These are phyloP conservation scores for Parasteatoda tepidariorum DNA, from an alignment of 1,140 invertebrate genomes.

Conservation along the genomic window DNA sequence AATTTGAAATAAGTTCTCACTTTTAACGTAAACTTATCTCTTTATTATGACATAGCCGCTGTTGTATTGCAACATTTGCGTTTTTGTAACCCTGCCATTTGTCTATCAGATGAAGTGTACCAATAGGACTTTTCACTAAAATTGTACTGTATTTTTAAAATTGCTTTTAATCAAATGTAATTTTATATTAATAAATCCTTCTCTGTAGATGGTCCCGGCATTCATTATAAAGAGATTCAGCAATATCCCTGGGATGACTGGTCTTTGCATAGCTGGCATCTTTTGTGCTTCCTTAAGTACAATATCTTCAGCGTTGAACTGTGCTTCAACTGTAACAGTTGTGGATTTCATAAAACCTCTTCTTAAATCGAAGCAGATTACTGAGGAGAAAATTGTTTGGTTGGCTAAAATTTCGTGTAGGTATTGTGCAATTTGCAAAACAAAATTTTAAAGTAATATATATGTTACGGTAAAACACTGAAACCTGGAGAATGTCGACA, in stretches of 20 bases:
- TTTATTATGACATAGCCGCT: too few relatives aligned
- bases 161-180: background rate
- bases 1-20: too few relatives aligned
- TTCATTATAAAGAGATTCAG: slow-evolving; percentile 26
- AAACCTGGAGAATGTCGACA: too few relatives aligned
- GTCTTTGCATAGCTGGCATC: slow-evolving; percentile 20
- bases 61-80: too few relatives aligned
- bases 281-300: slow-evolving; percentile 38
- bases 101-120: too few relatives aligned
- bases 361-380: background rate
- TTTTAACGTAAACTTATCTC: too few relatives aligned
- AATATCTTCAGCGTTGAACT: slow-evolving; percentile 34
- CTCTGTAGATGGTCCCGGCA: slow-evolving; percentile 3
- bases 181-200: background rate
- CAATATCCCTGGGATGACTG: slow-evolving; percentile 10
- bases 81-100: too few relatives aligned
- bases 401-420: too few relatives aligned
- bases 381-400: background rate
- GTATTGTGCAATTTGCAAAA: background rate
- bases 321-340: slow-evolving; percentile 19
- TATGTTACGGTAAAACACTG: too few relatives aligned
- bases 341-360: slow-evolving; percentile 22
- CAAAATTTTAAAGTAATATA: too few relatives aligned
- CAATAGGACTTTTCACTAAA: too few relatives aligned
- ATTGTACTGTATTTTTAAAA: too few relatives aligned